These are phyloP conservation scores for Syrmaticus mikado DNA, from an alignment of 2,113 vertebrate genomes.

Conservation along the genomic window DNA sequence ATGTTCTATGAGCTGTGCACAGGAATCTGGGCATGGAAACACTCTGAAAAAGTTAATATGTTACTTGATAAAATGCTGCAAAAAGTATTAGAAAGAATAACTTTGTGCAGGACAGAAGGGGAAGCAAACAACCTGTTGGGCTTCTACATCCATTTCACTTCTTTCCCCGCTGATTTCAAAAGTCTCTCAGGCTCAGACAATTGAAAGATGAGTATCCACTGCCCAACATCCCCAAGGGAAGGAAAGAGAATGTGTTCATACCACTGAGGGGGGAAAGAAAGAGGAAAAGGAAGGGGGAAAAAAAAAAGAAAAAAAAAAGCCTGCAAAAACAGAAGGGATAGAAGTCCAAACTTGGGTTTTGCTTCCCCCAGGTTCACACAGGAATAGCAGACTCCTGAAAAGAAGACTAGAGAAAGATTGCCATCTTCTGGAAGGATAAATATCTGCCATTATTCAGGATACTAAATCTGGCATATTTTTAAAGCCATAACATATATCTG, in stretches of 20 bases:
- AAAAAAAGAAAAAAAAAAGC: background rate
- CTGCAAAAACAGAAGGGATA: background rate
- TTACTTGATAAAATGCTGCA: background rate
- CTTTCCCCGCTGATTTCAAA: background rate
- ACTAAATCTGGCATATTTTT: background rate
- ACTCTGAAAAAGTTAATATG: background rate
- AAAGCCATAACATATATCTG: background rate
- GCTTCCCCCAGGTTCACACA: background rate
- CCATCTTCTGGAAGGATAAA: slow-evolving; percentile 71
- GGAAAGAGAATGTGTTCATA: background rate
- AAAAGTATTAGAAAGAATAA: background rate
- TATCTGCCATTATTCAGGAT: background rate
- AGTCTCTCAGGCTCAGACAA: background rate
- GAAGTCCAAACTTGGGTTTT: background rate
- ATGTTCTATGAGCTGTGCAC: background rate
- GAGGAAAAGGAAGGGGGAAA: background rate
- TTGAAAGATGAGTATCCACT: background rate
- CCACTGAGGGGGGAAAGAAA: background rate
- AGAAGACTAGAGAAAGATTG: slow-evolving; percentile 47
- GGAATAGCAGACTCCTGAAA: background rate
- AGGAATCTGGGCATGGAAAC: background rate
- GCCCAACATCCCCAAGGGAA: background rate
- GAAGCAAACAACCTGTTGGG: background rate
- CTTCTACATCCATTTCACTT: background rate
- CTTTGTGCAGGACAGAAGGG: background rate